phyloP scores from a whole-genome alignment of 2,113 vertebrate species.

The Indicator maculatus region DNA sequence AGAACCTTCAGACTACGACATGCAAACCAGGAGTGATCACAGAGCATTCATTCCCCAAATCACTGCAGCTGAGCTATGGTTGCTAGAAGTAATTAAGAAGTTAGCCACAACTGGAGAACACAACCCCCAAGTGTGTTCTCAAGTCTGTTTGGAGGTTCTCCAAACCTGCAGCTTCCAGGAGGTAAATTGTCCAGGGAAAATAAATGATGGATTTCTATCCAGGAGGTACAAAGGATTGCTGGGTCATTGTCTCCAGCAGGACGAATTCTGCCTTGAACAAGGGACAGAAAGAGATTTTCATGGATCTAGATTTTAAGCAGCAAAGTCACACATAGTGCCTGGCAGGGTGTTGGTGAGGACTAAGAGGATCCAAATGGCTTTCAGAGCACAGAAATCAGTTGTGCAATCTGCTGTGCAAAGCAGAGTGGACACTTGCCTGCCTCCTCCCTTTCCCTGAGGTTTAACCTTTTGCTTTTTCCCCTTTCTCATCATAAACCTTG shows the following conservation, averaged over 20 bases:
- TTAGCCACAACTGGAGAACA: not conserved
- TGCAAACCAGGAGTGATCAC: not conserved
- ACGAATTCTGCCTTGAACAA: not conserved
- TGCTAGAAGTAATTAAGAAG: not conserved
- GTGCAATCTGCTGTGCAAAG: not conserved
- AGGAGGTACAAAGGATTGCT: not conserved
- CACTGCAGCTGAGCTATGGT: not conserved
- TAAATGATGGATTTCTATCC: no score
- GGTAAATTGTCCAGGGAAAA: not conserved
- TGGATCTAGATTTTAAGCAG: not conserved
- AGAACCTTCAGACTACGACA: not conserved
- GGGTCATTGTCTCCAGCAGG: not conserved
- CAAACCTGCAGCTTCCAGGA: not conserved
- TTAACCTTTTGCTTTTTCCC: not conserved
- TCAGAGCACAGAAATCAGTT: not conserved
- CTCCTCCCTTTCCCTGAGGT: not conserved
- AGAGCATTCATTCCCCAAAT: not conserved
- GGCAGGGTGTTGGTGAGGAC: not conserved
- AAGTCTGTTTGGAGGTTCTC: no score
- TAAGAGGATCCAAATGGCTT: not conserved
- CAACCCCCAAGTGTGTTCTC: rapidly evolving
- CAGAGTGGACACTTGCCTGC: not conserved
- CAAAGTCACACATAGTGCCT: not conserved
- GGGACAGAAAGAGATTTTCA: not conserved
- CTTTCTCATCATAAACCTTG: not conserved